Conservation (phyloP, 2,113 vertebrate species). For the Corythaeola cristata region DNA sequence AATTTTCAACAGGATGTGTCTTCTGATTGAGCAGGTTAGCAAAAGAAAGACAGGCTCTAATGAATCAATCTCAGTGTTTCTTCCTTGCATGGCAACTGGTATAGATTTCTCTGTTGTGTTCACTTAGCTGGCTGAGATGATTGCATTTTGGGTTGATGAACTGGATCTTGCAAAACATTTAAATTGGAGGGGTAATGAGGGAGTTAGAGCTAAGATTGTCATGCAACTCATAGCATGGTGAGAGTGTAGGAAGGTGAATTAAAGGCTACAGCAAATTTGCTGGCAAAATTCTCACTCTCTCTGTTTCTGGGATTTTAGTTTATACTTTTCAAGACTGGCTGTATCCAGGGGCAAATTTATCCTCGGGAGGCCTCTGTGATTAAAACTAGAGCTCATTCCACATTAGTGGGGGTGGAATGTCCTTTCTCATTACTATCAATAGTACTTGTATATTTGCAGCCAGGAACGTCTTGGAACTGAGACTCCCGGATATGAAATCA, state of each 20-base stretch:
- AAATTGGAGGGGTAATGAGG: conserved; percentile 26
- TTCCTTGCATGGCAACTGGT: not conserved
- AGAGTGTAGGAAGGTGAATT: not conserved
- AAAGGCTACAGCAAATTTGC: not conserved
- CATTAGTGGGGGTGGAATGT: not conserved
- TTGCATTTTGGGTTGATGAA: conserved; percentile 49
- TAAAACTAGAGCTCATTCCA: not conserved
- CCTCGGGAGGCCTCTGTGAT: not conserved
- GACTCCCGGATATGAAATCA: not conserved
- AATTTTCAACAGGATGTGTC: conserved; percentile 42
- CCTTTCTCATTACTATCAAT: not conserved
- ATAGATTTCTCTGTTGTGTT: conserved; percentile 49
- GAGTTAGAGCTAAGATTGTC: not conserved
- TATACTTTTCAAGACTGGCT: not conserved
- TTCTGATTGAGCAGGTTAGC: conserved; percentile 35
- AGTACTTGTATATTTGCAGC: not conserved
- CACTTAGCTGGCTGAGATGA: conserved; percentile 16
- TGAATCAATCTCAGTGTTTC: conserved; percentile 33
- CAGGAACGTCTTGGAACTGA: not conserved
- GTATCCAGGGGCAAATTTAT: not conserved
- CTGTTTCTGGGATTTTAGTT: not conserved
- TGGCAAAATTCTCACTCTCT: not conserved
- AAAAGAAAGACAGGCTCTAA: conserved; percentile 12
- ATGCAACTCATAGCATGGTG: not conserved
- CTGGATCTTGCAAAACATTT: conserved; percentile 45